A percentile compares a stretch with the other conserved stretches of the same genome.
These are phyloP conservation scores for Cebus imitator DNA, from an alignment of 2,113 vertebrate genomes.

Conservation along the genomic window DNA sequence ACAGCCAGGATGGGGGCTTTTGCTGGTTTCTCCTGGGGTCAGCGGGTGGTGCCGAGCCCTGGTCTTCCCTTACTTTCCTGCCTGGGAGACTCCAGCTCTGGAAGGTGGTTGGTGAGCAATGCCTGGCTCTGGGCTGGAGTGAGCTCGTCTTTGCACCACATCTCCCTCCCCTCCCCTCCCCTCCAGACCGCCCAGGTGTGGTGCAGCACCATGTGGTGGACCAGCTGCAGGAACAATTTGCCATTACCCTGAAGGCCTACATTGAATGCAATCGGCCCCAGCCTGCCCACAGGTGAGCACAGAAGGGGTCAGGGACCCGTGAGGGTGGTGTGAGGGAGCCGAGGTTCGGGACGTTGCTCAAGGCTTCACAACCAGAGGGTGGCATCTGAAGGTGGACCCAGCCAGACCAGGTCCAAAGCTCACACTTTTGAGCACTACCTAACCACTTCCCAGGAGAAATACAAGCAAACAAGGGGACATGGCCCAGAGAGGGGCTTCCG, in stretches of 20 bases:
- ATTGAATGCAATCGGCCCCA: constrained; percentile 66
- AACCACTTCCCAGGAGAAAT: background rate
- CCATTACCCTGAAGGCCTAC: constrained; percentile 71
- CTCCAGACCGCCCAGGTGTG: constrained; percentile 68
- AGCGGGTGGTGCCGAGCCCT: background rate
- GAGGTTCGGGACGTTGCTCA: background rate
- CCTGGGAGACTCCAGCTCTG: background rate
- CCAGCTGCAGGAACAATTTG: constrained; percentile 64
- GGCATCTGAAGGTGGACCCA: background rate
- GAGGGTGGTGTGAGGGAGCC: background rate
- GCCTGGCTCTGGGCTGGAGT: background rate
- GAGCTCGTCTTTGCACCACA: background rate
- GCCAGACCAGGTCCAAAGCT: background rate
- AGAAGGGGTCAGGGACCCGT: background rate
- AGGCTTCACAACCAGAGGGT: background rate
- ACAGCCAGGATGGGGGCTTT: background rate
- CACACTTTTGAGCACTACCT: background rate
- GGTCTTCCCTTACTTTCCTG: background rate
- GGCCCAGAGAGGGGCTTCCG: background rate
- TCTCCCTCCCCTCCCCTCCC: background rate
- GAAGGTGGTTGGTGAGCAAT: background rate
- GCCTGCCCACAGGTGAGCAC: constrained; percentile 62
- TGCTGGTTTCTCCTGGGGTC: background rate
- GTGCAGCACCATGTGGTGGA: constrained; percentile 43
- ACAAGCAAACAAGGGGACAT: background rate